Evolutionary conservation across 2,113 vertebrate species (phyloP).

Genomic region (Pungitius pungitius): DNA sequence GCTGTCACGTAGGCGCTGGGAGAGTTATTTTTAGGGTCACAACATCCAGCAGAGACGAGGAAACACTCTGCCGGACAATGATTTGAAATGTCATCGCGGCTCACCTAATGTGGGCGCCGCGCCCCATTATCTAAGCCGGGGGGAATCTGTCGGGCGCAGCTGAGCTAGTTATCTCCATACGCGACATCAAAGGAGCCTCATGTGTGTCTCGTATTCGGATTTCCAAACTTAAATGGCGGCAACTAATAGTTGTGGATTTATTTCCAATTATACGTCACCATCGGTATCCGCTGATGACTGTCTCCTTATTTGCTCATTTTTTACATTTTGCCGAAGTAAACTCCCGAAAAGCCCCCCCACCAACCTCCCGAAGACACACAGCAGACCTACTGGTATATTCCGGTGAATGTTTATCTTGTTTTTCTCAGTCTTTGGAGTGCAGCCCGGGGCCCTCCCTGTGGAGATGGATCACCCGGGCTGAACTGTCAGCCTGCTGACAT

Average conservation of each 20-base stretch:
- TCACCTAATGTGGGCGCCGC: conserved; percentile 42
- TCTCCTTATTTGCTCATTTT: conserved; percentile 27
- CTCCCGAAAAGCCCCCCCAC: conserved; percentile 2
- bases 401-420: conserved; percentile 45
- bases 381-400: conserved; percentile 38
- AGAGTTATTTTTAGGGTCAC: conserved; percentile 69
- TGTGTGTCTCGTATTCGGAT: conserved; percentile 29
- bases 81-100: conserved; percentile 45
- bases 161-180: conserved; percentile 56
- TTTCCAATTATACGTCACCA: neutral
- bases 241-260: neutral
- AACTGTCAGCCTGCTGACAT: conserved; percentile 61
- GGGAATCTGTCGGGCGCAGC: conserved; percentile 65
- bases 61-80: conserved; percentile 58
- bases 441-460: conserved; percentile 52
- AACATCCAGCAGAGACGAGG: conserved; percentile 67
- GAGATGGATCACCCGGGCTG: conserved; percentile 55
- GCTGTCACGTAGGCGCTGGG: conserved; percentile 60
- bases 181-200: conserved; percentile 39
- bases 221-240: conserved; percentile 26
- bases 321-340: conserved; percentile 34
- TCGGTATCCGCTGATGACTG: neutral
- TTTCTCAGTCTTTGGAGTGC: conserved; percentile 39
- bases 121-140: conserved; percentile 49
- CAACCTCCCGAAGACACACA: neutral